A percentile compares a stretch with the other conserved stretches of the same genome.
phyloP scores from a whole-genome alignment of 2,888 invertebrate genomes.

The Leucophenga maculata region DNA sequence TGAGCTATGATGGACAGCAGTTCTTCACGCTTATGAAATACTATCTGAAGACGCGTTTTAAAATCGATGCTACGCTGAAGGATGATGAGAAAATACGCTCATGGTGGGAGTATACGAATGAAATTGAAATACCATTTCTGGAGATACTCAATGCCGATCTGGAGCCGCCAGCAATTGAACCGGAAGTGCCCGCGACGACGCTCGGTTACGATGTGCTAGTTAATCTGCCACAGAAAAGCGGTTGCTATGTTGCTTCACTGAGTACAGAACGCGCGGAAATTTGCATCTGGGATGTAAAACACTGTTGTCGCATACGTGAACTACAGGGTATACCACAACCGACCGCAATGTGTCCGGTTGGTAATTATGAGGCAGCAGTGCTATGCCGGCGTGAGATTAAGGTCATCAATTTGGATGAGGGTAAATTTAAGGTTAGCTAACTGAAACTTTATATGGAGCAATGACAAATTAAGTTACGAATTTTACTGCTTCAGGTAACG shows the following conservation, averaged over 20 bases:
- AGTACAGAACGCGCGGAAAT: slow-evolving; percentile 84
- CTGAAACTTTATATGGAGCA: background rate
- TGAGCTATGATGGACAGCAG: slow-evolving; percentile 87
- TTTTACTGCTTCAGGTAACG: slow-evolving; percentile 74
- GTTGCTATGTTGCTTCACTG: slow-evolving; percentile 83
- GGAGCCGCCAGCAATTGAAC: slow-evolving; percentile 32
- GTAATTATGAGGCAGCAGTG: slow-evolving; percentile 83
- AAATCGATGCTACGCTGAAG: slow-evolving; percentile 53
- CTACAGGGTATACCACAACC: slow-evolving; percentile 84
- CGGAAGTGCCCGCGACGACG: background rate
- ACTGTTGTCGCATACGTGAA: slow-evolving; percentile 79
- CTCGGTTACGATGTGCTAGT: slow-evolving; percentile 70
- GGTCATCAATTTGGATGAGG: slow-evolving; percentile 85
- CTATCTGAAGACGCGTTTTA: slow-evolving; percentile 71
- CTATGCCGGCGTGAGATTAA: slow-evolving; percentile 86
- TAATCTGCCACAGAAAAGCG: slow-evolving; percentile 74
- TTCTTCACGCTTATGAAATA: slow-evolving; percentile 81
- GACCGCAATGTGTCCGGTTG: slow-evolving; percentile 83
- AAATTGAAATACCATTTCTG: slow-evolving; percentile 73
- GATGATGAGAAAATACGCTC: slow-evolving; percentile 66
- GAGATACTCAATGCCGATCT: slow-evolving; percentile 67
- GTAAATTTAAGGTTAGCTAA: slow-evolving; percentile 71
- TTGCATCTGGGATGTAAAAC: slow-evolving; percentile 85
- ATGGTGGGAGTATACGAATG: slow-evolving; percentile 67
- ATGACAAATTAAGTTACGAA: background rate